Base-by-base conservation (phyloP, 2,888 invertebrate genomes). In the Scaptomyza parva region DNA sequence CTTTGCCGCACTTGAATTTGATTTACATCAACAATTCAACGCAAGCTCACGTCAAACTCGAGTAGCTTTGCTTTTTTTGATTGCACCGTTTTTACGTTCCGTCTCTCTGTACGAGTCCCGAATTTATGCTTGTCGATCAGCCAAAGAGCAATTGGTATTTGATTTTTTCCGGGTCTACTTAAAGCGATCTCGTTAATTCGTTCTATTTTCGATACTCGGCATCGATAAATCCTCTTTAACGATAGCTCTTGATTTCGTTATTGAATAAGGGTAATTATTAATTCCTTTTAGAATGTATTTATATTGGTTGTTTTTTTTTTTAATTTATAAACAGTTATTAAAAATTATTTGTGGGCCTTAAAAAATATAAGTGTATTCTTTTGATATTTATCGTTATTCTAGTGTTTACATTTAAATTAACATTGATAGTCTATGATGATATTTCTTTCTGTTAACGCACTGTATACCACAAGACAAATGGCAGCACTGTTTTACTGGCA, bases 91-190 rank as follows among this genome's bases (percentile, higher is more conserved):
- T 12, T 37, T 47, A 17, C 35, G 14, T 44, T 69, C 65, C 57
- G 65, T 54, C 53, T 44, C 65, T 50, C 48, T 22, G 11, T 30
- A 22, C 41, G 50, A 60, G 52, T 60, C 52, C 72, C 73, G 65
- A 48, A 70, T 28, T 47, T 52, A 65, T 65, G 70, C 60, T 73
- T 70, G 57, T 54, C 41, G 61, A 20, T 24, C 73, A 41, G 28
- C 26, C 60, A 17, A 64, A 62, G 48, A 51, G 41, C 64, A 54
- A 65, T 44, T 61, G 24, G 17, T 71, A 24, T 74, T 80, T 76
- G 73, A 80, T 68, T 82, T 77, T 76, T 81, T 76, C 78, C 78
- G 78, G 79, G 81, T 80, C 72, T 71, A 70, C 44, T 60, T 39
- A 3, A 51, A 62, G 17, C 51, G 33, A 52, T 28, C 53, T 51